phyloP scores from a whole-genome alignment of 1,140 invertebrate species.

The Bombus breviceps region DNA sequence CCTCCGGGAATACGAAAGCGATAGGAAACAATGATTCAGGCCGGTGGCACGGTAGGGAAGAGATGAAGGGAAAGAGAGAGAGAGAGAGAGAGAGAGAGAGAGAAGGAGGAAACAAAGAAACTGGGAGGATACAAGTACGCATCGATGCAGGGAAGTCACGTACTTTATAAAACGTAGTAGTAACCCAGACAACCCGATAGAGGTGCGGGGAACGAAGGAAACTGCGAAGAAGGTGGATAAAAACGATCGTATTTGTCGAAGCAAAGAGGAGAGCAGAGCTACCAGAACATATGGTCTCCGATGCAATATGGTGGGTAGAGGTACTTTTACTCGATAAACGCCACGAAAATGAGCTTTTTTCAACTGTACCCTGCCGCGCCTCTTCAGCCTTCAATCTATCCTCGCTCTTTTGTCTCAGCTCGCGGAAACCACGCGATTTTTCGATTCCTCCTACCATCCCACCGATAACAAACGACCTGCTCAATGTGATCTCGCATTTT shows the following conservation, averaged over 20 bases:
- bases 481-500: constrained; percentile 51
- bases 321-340: constrained; percentile 69
- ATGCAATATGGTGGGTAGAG: constrained; percentile 58
- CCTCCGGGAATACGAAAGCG: constrained; percentile 41
- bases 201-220: constrained; percentile 19
- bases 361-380: constrained; percentile 27
- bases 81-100: not conserved
- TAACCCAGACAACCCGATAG: constrained; percentile 25
- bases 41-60: not conserved
- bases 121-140: constrained; percentile 16
- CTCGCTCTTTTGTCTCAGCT: constrained; percentile 45
- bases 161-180: constrained; percentile 67
- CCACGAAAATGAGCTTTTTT: constrained; percentile 72
- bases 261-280: constrained; percentile 44
- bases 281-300: constrained; percentile 64
- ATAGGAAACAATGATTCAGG: constrained; percentile 57
- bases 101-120: constrained; percentile 17
- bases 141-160: constrained; percentile 53
- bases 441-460: constrained; percentile 51
- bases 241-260: constrained; percentile 54
- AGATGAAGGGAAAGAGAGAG: not conserved
- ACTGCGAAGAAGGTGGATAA: constrained; percentile 34
- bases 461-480: constrained; percentile 60
- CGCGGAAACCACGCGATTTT: constrained; percentile 60
- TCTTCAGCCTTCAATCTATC: constrained; percentile 56